Evolutionary conservation across 2,797 vertebrate genomes (phyloP), one percentile per base, ranked within the genome.

Genomic region (Sebastes nivosus): DNA sequence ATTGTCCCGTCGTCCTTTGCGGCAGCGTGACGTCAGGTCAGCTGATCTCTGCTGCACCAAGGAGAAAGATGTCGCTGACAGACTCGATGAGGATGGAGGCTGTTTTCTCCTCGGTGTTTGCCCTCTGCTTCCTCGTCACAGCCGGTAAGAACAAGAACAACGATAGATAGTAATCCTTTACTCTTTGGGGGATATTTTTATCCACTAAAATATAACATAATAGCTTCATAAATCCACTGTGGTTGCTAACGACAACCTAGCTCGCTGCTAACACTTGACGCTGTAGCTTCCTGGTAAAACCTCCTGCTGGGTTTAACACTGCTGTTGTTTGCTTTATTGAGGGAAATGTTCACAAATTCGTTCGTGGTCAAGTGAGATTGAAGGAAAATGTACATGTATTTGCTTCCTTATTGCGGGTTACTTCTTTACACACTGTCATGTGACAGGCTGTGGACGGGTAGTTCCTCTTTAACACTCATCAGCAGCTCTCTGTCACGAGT

Each of bases 41-140:
- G 86, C 83, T 95, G 94, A 94, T 81, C 69, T 8, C 27, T 42
- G 70, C 80, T 38, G 27, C 54, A 22, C 50, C 67, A 80, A 82
- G 75, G 67, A 86, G 88, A 81, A 89, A 89, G 79, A 94, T 91
- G 92, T 91, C 90, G 87, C 76, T 69, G 79, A 74, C 72, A 32
- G 78, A 12, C 75, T 67, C 52, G 2, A 16, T 66, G 66, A 91
- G 85, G 91, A 94, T 94, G 93, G 82, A 92, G 67, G 65, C 82
- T 72, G 67, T 76, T 20, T 83, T 89, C 24, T 79, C 75, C 32
- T 80, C 65, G 5, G 46, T n/a, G 72, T 58, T 93, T 42, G n/a
- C 72, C 27, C 20, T 94, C 46, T 85, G 27, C 18, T 61, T 75
- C 6, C 4, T 88, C 9, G 1, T 67, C 29, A 32, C 82, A 1